These are phyloP conservation scores for Lycaon pictus DNA, from an alignment of 2,113 vertebrate genomes.

Conservation along the genomic window DNA sequence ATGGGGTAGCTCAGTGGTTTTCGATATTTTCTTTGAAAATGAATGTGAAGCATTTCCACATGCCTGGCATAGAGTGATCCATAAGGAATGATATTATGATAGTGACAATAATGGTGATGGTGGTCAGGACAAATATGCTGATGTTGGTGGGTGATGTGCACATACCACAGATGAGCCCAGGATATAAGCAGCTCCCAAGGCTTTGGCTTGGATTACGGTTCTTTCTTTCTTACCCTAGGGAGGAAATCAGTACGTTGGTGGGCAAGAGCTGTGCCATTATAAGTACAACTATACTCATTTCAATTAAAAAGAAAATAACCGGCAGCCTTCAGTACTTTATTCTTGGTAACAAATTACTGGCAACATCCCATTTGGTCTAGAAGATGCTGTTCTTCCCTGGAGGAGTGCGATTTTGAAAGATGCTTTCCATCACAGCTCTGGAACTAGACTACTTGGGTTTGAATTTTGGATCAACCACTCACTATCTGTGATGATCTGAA, in stretches of 20 bases:
- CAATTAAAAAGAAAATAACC: neutral
- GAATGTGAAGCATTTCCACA: neutral
- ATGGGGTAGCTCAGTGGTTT: neutral
- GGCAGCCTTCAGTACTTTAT: neutral
- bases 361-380: neutral
- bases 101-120: neutral
- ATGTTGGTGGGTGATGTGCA: no score
- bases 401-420: neutral
- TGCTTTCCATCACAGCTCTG: neutral
- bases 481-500: neutral
- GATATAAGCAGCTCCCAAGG: neutral
- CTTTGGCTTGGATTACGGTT: neutral
- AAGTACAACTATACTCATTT: neutral
- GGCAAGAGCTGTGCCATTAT: neutral
- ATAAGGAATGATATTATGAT: accelerated
- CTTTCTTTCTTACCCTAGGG: neutral
- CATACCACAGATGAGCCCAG: neutral
- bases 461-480: neutral
- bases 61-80: neutral
- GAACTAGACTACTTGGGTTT: neutral
- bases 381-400: neutral
- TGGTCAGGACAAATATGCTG: neutral
- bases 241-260: neutral
- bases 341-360: neutral
- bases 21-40: neutral